Conservation (phyloP, 2,888 invertebrate species). For the Ligdia adustata region DNA sequence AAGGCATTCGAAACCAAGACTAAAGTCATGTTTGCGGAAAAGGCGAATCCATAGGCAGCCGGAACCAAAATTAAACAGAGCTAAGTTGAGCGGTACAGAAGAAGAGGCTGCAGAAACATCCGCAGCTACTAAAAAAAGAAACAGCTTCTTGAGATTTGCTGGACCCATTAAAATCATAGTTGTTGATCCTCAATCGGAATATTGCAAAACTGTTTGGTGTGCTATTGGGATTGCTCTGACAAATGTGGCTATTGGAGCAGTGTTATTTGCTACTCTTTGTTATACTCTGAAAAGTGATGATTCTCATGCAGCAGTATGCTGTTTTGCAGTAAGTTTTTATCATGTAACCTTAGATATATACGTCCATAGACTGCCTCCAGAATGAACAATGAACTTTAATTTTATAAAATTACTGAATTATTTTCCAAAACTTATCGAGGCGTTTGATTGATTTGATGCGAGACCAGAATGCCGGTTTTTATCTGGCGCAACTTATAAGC, state of each 20-base stretch:
- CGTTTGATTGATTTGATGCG: no score
- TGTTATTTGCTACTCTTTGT: constrained; percentile 42
- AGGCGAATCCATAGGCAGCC: not conserved
- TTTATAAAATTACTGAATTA: no score
- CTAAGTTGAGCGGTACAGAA: not conserved
- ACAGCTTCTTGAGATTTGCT: constrained; percentile 22
- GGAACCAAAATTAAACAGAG: not conserved
- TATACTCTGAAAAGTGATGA: constrained; percentile 41
- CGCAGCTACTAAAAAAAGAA: not conserved
- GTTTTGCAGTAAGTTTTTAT: constrained; percentile 46
- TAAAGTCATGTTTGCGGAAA: constrained; percentile 12
- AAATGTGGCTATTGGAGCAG: constrained; percentile 49
- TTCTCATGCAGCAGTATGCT: constrained; percentile 43
- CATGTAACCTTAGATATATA: no score
- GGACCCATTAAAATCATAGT: constrained; percentile 44
- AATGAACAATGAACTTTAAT: no score
- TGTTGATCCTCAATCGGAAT: constrained; percentile 43
- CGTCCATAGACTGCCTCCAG: no score
- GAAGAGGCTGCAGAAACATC: not conserved
- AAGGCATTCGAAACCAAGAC: not conserved
- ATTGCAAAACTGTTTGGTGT: constrained; percentile 47
- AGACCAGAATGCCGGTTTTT: no score
- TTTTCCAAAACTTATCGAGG: no score
- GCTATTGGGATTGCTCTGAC: constrained; percentile 43
- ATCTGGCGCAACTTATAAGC: no score